Evolutionary conservation across 1,140 invertebrate species (phyloP).

Genomic region (Leptestheria dahalacensis): DNA sequence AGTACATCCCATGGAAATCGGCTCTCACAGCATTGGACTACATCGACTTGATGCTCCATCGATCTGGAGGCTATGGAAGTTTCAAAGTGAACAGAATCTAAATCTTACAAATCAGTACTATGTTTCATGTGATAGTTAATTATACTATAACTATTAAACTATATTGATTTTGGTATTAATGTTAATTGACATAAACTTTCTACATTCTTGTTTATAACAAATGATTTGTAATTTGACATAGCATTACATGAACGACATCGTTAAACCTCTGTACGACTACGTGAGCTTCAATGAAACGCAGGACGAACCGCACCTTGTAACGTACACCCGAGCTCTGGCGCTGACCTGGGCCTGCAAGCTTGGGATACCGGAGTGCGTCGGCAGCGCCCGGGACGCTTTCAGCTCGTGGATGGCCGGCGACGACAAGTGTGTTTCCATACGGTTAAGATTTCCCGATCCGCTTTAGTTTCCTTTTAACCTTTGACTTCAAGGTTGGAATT

Average conservation of each 20-base stretch:
- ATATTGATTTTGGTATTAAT: no score
- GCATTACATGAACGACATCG: constrained; percentile 45
- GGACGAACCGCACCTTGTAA: constrained; percentile 44
- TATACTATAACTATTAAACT: neutral
- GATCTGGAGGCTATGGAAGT: constrained; percentile 9
- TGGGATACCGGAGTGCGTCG: constrained; percentile 48
- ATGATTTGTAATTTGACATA: constrained; percentile 35
- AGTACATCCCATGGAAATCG: constrained; percentile 47
- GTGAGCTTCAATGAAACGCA: constrained; percentile 45
- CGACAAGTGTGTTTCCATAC: constrained; percentile 10
- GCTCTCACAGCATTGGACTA: constrained; percentile 38
- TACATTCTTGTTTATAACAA: constrained; percentile 39
- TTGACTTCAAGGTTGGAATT: no score
- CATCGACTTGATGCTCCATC: constrained; percentile 29
- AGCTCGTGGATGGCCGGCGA: constrained; percentile 42
- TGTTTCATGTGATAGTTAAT: no score
- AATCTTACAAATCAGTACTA: no score
- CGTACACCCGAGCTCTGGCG: constrained; percentile 50
- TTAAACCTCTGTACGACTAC: constrained; percentile 45
- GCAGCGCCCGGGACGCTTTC: constrained; percentile 47
- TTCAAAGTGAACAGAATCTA: constrained; percentile 19
- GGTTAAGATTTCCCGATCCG: no score
- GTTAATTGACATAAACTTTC: constrained; percentile 45
- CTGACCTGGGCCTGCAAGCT: constrained; percentile 51
- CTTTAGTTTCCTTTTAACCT: no score